These are phyloP conservation scores for Lamellibrachia luymesi DNA, from an alignment of 1,140 invertebrate genomes.

Conservation along the genomic window DNA sequence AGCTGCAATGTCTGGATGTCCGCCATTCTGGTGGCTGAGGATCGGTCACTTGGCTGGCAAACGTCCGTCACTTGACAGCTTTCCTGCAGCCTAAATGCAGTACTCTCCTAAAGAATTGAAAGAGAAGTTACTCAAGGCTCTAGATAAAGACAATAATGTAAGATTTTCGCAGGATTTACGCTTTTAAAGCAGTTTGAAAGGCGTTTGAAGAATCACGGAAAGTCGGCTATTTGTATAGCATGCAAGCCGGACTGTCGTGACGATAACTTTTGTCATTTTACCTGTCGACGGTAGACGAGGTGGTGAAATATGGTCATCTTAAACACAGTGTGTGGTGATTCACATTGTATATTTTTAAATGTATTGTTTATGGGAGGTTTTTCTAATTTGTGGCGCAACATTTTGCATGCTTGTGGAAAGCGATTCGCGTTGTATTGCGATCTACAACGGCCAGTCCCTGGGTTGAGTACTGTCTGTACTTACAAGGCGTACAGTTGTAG, in stretches of 20 bases:
- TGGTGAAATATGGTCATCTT: background rate
- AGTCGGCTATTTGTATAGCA: background rate
- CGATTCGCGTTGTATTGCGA: background rate
- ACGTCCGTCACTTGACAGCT: conserved; percentile 45
- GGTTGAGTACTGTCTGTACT: background rate
- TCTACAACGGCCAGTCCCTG: background rate
- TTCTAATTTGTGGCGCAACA: background rate
- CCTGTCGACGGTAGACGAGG: background rate
- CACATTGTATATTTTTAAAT: background rate
- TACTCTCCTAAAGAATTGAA: conserved; percentile 64
- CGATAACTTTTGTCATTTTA: conserved; percentile 5
- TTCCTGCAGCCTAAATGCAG: conserved; percentile 60
- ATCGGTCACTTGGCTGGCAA: conserved; percentile 48
- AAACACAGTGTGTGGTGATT: background rate
- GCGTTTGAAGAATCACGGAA: background rate
- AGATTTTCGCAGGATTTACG: conserved; percentile 40
- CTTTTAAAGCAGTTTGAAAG: conserved; percentile 5
- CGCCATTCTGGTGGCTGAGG: conserved; percentile 56
- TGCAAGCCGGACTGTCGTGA: background rate
- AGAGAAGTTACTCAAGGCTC: conserved; percentile 65
- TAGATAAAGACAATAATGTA: conserved; percentile 68
- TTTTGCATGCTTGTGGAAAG: background rate
- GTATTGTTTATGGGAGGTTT: background rate
- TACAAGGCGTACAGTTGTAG: background rate
- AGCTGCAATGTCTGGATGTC: conserved; percentile 54